Conservation (phyloP, 2,888 invertebrate species). For the Dryomyza anilis region DNA sequence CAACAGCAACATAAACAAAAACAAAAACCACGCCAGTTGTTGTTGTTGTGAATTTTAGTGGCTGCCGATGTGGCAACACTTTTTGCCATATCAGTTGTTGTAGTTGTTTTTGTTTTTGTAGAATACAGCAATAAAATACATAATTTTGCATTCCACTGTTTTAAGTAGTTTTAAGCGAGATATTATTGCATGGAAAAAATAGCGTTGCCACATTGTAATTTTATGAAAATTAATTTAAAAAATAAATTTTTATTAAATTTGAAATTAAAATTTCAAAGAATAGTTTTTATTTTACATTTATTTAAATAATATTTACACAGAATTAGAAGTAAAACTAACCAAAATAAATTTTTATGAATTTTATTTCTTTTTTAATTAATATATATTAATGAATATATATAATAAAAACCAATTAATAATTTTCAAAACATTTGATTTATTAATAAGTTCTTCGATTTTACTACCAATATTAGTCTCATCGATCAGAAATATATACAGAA, state of each 20-base stretch:
- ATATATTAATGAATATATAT: no score
- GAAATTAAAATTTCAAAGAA: no score
- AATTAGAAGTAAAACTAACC: no score
- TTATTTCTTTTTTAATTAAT: background rate
- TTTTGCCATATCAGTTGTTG: background rate
- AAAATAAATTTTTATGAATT: background rate
- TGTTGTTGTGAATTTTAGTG: background rate
- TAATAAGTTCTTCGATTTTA: no score
- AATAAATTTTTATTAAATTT: background rate
- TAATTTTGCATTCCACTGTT: background rate
- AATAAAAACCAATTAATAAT: background rate
- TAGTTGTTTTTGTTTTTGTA: background rate
- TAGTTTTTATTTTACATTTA: no score
- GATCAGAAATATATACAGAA: no score
- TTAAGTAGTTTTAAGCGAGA: background rate
- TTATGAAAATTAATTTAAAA: background rate
- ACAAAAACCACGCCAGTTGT: background rate
- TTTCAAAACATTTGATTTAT: background rate
- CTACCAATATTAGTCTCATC: no score
- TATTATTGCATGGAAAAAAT: background rate
- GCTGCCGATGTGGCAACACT: constrained; percentile 8
- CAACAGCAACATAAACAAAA: background rate
- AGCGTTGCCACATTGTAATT: background rate
- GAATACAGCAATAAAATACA: background rate
- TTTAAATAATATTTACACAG: no score